These are phyloP conservation scores for Oostethus manadensis DNA, from an alignment of 2,113 vertebrate genomes.

Conservation along the genomic window DNA sequence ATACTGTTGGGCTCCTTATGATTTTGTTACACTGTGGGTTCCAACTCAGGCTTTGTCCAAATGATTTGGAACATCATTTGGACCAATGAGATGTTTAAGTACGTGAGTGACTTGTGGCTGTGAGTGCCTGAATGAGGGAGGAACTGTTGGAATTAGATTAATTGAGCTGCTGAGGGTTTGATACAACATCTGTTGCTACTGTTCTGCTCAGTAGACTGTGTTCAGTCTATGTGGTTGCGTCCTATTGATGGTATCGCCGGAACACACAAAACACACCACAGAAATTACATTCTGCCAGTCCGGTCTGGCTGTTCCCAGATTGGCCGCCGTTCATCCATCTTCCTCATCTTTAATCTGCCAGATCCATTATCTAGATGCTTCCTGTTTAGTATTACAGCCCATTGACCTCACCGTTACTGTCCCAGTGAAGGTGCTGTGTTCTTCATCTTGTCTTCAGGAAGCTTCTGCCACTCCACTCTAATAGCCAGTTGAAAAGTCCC, in stretches of 20 bases:
- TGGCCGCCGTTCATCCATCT: slow-evolving; percentile 11
- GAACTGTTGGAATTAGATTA: slow-evolving; percentile 73
- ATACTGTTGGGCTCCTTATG: slow-evolving; percentile 8
- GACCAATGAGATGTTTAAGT: slow-evolving; percentile 12
- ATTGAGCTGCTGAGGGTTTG: slow-evolving; percentile 46
- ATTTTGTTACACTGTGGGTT: neutral
- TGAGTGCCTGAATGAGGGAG: slow-evolving; percentile 56
- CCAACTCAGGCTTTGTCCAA: slow-evolving; percentile 9
- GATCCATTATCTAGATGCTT: slow-evolving; percentile 24
- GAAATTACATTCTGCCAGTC: neutral
- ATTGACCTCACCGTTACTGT: slow-evolving; percentile 21
- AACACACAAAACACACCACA: slow-evolving; percentile 27
- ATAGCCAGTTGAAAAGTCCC: slow-evolving; percentile 66
- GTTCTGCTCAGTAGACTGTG: slow-evolving; percentile 49
- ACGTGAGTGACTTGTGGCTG: slow-evolving; percentile 22
- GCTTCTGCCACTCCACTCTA: slow-evolving; percentile 66
- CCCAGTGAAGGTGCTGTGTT: slow-evolving; percentile 42
- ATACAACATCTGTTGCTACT: slow-evolving; percentile 58
- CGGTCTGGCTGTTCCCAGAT: neutral
- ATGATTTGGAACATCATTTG: neutral
- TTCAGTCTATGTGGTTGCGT: slow-evolving; percentile 40
- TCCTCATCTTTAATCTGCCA: slow-evolving; percentile 15
- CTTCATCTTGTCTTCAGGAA: slow-evolving; percentile 66
- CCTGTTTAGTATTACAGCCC: slow-evolving; percentile 31
- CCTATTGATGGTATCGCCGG: slow-evolving; percentile 34